Percentiles rank a stretch among this genome's conserved stretches.
These are phyloP conservation scores for Hippocampus kuda DNA, from an alignment of 2,797 vertebrate species.

Conservation along the genomic window DNA sequence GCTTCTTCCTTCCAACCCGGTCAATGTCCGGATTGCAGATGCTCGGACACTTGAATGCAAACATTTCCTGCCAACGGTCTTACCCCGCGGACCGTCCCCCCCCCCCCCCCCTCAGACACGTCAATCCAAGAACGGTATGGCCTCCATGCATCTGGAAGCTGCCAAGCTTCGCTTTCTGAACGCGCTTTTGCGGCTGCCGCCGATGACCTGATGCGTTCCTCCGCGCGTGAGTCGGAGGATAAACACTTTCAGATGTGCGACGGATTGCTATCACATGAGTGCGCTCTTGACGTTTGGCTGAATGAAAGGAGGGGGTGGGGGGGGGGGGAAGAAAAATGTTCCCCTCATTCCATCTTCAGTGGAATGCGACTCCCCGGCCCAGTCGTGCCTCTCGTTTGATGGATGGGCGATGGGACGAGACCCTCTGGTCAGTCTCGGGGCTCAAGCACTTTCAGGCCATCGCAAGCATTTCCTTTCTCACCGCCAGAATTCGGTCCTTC, in stretches of 20 bases:
- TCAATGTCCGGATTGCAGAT: neutral
- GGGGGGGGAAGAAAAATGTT: neutral
- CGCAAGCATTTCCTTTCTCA: neutral
- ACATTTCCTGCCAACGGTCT: neutral
- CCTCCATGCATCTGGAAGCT: neutral
- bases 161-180: too few species aligned
- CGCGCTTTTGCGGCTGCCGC: neutral
- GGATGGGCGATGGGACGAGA: neutral
- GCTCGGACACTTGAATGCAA: neutral
- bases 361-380: constrained; percentile 26
- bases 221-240: constrained; percentile 22
- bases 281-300: constrained; percentile 32
- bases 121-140: neutral
- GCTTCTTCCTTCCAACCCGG: neutral
- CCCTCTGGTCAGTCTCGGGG: neutral
- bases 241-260: constrained; percentile 54
- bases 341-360: constrained; percentile 15
- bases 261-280: constrained; percentile 36
- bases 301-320: constrained; percentile 11
- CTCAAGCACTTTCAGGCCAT: neutral
- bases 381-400: neutral
- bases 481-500: neutral
- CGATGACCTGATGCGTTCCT: constrained; percentile 17
- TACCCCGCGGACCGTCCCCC: neutral
- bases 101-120: neutral